phyloP scores from a whole-genome alignment of 2,888 invertebrate genomes.

The Nephrotoma flavescens region DNA sequence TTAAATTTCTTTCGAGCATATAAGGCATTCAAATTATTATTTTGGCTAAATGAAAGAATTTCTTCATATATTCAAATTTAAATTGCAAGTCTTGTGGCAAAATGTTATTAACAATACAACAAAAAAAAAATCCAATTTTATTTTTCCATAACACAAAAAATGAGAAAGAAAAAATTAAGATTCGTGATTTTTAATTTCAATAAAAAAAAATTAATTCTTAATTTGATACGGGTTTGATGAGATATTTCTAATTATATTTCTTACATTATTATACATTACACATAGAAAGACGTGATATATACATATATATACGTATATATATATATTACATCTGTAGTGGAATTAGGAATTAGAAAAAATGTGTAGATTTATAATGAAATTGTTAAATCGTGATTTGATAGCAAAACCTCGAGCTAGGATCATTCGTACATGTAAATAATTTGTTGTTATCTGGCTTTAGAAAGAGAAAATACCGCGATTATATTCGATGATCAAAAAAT shows the following conservation, averaged over 20 bases:
- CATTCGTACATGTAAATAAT: too few species aligned
- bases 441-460: too few species aligned
- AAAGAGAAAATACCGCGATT: too few species aligned
- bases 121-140: not conserved
- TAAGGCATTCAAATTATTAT: not conserved
- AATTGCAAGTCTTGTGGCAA: not conserved
- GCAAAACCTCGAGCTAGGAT: too few species aligned
- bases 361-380: too few species aligned
- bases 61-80: not conserved
- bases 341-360: too few species aligned
- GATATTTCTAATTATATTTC: not conserved
- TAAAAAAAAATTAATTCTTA: not conserved
- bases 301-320: too few species aligned
- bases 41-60: not conserved
- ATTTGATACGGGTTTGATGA: not conserved
- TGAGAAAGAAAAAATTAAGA: not conserved
- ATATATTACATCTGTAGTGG: too few species aligned
- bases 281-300: not conserved
- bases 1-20: not conserved
- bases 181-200: not conserved
- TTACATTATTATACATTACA: not conserved
- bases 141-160: not conserved
- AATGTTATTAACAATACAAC: not conserved
- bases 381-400: too few species aligned
- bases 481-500: too few species aligned